Base-by-base conservation (phyloP, 2,113 vertebrate genomes). In the Istiophorus platypterus region DNA sequence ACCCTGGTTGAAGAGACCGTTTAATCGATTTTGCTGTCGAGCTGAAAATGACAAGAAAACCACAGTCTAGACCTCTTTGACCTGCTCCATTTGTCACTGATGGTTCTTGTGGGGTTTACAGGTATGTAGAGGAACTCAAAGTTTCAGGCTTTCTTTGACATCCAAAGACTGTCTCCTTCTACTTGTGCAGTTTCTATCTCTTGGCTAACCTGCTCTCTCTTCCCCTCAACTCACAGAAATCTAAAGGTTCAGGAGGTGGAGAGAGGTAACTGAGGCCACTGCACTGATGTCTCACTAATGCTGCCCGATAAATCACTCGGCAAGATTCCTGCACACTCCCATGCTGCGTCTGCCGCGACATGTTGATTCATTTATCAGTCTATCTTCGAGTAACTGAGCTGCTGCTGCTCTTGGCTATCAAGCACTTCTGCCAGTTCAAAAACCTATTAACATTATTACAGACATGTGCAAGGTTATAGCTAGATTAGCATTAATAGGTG, bases 321-420 rank as follows among this genome's bases (percentile, higher is more conserved):
- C 22, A 41, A 56, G 61, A 87, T 42, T 31, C 73, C 58, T 27
- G 52, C 71, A 34, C 65, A 10, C 58, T 59, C 86, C 52, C 31
- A 62, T 27, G 49, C 63, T 42, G 65, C 7, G 49, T 72, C 59
- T 26, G 5, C 42, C 8, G 56, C 34, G 26, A 78, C 80, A 67
- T 85, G 84, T 85, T 81, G 68, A 87, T 85, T 71, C 47, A 82
- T 88, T 76, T 56, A 81, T 71, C 75, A 49, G 66, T 63, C 31
- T 26, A 12, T 76, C 79, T 37, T 67, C 71, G 29, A n/a, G n/a
- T 58, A 59, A 65, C 45, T 39, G 75, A 66, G 58, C 78, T 49
- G 54, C 27, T 62, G 61, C 65, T 72, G 62, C 51, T 76, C 68
- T 29, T 26, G 52, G n/a, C 56, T n/a, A 54, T 86, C 66, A 86